Percentiles rank a stretch among this genome's conserved stretches.
phyloP scores from a whole-genome alignment of 1,140 invertebrate species.

The Aleiodes sp. region DNA sequence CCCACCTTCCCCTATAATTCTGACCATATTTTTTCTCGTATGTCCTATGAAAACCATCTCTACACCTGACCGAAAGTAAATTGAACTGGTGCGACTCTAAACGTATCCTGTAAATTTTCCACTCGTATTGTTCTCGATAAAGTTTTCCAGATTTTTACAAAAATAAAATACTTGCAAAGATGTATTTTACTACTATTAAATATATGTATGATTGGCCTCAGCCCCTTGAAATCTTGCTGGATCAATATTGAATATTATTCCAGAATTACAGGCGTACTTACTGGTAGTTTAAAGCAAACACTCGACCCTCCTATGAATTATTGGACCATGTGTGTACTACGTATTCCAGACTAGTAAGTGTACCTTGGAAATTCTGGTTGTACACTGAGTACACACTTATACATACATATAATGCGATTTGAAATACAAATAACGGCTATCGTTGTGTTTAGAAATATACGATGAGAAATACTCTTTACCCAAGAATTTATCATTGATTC shows the following conservation, averaged over 20 bases:
- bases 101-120: background rate
- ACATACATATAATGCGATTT: background rate
- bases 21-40: no score
- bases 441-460: background rate
- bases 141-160: background rate
- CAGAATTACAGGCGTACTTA: slow-evolving; percentile 25
- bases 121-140: background rate
- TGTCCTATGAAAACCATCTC: no score
- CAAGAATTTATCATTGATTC: background rate
- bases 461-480: no score
- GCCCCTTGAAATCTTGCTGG: slow-evolving; percentile 37
- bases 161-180: background rate
- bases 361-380: slow-evolving; percentile 7
- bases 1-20: no score
- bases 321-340: slow-evolving; percentile 12
- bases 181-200: slow-evolving; percentile 6
- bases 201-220: background rate
- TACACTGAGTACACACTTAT: background rate
- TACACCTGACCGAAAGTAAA: no score
- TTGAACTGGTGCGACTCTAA: no score
- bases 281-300: slow-evolving; percentile 39
- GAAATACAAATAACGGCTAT: background rate
- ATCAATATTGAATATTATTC: slow-evolving; percentile 45
- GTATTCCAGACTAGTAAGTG: background rate
- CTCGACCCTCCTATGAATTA: slow-evolving; percentile 29